Percentiles rank a stretch among this genome's conserved stretches.
These are phyloP conservation scores for Rutilus rutilus DNA, from an alignment of 2,113 vertebrate genomes.

Conservation along the genomic window DNA sequence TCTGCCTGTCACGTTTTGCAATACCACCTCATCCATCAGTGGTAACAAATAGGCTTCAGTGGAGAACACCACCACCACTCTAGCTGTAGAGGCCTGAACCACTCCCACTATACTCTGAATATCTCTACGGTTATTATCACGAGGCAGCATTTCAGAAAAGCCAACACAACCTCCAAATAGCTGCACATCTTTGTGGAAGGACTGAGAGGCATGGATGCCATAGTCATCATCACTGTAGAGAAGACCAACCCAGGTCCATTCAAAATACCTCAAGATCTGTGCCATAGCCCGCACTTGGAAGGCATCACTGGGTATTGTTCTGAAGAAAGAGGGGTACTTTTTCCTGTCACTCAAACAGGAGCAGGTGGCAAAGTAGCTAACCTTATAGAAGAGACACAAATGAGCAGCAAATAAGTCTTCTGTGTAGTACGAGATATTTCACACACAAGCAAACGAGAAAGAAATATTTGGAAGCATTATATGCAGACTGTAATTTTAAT, in stretches of 20 bases:
- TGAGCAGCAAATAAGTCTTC: not conserved
- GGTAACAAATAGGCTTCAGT: conserved; percentile 61
- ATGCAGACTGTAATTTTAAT: not conserved
- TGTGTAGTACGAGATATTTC: not conserved
- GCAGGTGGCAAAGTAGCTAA: conserved; percentile 63
- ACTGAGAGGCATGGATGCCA: conserved; percentile 7
- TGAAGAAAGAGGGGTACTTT: conserved; percentile 34
- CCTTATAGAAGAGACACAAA: conserved; percentile 41
- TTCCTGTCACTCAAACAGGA: conserved; percentile 37
- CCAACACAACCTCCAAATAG: conserved; percentile 65
- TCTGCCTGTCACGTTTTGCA: conserved; percentile 21
- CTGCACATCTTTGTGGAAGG: conserved; percentile 40
- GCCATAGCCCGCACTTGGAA: conserved; percentile 64
- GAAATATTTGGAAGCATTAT: not conserved
- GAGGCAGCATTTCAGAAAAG: conserved; percentile 67
- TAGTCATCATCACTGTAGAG: conserved; percentile 30
- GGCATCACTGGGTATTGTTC: conserved; percentile 58
- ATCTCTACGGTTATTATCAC: conserved; percentile 57
- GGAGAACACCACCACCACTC: conserved; percentile 59
- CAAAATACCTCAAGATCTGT: conserved; percentile 62
- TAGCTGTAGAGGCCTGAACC: conserved; percentile 63
- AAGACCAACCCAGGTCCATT: conserved; percentile 63
- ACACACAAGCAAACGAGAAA: not conserved
- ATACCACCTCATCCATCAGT: conserved; percentile 67
- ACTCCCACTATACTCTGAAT: conserved; percentile 63